Conservation (phyloP, 2,888 invertebrate genomes). For the Neuroscelio doddi region DNA sequence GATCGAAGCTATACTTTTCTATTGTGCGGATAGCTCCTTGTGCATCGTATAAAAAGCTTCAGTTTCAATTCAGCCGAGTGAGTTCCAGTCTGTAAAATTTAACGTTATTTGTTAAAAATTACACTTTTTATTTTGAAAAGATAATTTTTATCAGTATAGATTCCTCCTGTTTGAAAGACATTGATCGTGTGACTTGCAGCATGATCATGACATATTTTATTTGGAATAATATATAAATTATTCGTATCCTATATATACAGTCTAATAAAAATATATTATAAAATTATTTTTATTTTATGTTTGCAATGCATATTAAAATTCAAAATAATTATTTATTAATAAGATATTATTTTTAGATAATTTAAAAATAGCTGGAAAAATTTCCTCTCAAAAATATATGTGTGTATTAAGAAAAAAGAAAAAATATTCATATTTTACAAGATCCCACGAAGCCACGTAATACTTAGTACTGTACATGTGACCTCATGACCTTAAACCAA, state of each 20-base stretch:
- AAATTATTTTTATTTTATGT: no score
- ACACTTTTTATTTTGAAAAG: constrained; percentile 30
- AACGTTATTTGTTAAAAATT: constrained; percentile 25
- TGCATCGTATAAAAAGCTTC: constrained; percentile 38
- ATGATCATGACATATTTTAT: neutral
- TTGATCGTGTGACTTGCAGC: constrained; percentile 2
- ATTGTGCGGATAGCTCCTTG: constrained; percentile 29
- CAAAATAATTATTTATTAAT: no score
- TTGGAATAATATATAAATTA: no score
- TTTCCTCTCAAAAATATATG: neutral
- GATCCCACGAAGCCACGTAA: constrained; percentile 63
- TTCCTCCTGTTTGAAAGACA: constrained; percentile 15
- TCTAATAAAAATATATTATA: no score
- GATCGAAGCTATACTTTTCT: constrained; percentile 57
- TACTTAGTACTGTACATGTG: constrained; percentile 57
- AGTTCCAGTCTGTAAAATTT: constrained; percentile 28
- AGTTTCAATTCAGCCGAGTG: constrained; percentile 27
- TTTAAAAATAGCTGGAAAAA: no score
- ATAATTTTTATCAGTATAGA: constrained; percentile 36
- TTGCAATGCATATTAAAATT: no score
- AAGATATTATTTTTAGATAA: no score
- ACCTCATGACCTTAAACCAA: constrained; percentile 50
- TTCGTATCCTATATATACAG: no score
- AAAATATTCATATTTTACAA: constrained; percentile 51
- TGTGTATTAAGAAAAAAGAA: constrained; percentile 46